Conservation (phyloP, 2,888 invertebrate species). For the Erebia ligea region DNA sequence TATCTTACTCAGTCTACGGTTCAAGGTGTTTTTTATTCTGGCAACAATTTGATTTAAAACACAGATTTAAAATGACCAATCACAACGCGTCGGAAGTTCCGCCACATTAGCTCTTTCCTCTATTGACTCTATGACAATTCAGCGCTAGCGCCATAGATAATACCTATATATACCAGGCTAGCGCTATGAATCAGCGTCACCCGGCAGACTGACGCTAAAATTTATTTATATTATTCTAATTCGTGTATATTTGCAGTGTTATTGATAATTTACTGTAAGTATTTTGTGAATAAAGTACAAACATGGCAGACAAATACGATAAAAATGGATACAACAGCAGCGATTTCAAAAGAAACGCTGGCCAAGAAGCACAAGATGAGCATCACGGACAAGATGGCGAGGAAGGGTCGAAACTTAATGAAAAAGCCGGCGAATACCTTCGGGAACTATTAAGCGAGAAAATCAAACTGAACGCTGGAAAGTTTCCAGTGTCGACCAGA, state of each 20-base stretch:
- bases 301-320: slow-evolving; percentile 70
- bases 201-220: neutral
- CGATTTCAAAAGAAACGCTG: slow-evolving; percentile 75
- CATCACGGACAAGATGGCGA: slow-evolving; percentile 80
- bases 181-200: no score
- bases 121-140: slow-evolving; percentile 16
- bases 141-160: no score
- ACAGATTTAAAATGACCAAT: neutral
- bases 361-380: slow-evolving; percentile 52
- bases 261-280: slow-evolving; percentile 5
- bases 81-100: slow-evolving; percentile 2
- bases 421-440: slow-evolving; percentile 91
- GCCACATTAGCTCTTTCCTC: slow-evolving; percentile 6
- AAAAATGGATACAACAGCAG: slow-evolving; percentile 76
- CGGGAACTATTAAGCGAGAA: slow-evolving; percentile 89
- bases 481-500: slow-evolving; percentile 87
- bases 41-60: neutral
- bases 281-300: slow-evolving; percentile 9
- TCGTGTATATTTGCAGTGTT: neutral
- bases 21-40: neutral
- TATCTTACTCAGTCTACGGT: no score
- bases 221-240: neutral
- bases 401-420: slow-evolving; percentile 80
- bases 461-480: slow-evolving; percentile 85
- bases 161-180: no score